Evolutionary conservation across 2,113 vertebrate genomes (phyloP), one percentile per base, ranked within the genome.

Genomic region (Takifugu bimaculatus): DNA sequence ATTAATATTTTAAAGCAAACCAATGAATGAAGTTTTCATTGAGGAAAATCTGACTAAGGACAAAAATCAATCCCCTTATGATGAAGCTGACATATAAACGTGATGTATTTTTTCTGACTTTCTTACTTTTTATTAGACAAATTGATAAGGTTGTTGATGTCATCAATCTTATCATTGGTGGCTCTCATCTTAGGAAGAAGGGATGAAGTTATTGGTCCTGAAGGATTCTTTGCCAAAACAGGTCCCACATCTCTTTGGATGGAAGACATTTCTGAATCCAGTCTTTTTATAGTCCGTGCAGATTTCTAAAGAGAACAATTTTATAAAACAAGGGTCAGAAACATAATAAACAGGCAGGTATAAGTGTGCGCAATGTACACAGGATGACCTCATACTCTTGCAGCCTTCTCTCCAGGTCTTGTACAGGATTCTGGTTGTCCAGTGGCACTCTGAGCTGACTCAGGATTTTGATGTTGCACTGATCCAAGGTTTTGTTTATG

Each of bases 91-190:
- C 14, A 2, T 49, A 15, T 49, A 49, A 20, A 49, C 15, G 15
- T 49, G 47, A 6, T n/a, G 6, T 15, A n/a, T 10, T 20, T 1
- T 20, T 50, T n/a, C 6, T 50, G 48, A n/a, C 48, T 1, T 1
- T 89, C 91, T 84, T 87, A 99, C 97, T 98, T 98, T 83, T 96
- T 92, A 0, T 86, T 81, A 3, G 93, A 98, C 63, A 95, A 93
- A 43, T 72, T 75, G n/a, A 91, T 87, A 32, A 98, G 93, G 27
- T 75, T 29, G 6, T 77, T 91, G 68, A 93, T 70, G 3, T 96
- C 90, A 0, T 83, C 91, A 59, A 92, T 90, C 78, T 94, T 96
- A 85, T 90, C 93, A 81, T 90, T 92, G 78, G 92, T 83, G 0
- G 77, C 77, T 4, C 83, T 90, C 63, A 98, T 78, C 2, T 88